phyloP scores from a whole-genome alignment of 2,797 vertebrate species.

The Stomatorhinus walkeri region DNA sequence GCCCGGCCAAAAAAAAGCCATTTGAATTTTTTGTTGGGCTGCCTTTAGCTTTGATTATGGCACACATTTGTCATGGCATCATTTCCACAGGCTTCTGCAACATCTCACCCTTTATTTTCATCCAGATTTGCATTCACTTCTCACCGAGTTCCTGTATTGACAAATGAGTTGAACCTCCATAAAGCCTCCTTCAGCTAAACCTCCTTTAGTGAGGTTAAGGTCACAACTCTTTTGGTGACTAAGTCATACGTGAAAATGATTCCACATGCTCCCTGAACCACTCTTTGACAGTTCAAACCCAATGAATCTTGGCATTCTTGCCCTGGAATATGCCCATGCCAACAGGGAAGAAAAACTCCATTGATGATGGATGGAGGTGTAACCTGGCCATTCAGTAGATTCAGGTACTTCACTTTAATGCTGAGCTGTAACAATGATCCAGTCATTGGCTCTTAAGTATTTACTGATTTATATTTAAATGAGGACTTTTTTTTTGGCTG shows the following conservation, averaged over 20 bases:
- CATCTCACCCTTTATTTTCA: not conserved
- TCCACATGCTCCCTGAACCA: not conserved
- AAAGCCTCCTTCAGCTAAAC: not conserved
- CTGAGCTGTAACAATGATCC: not conserved
- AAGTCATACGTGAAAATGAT: not conserved
- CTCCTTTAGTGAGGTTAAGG: not conserved
- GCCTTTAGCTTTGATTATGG: not conserved
- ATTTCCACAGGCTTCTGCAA: not conserved
- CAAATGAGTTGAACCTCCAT: not conserved
- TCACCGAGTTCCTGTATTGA: not conserved
- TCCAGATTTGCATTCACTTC: not conserved
- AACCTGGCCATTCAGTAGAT: not conserved
- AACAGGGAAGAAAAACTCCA: not conserved
- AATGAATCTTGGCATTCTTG: not conserved
- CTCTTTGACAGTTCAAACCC: not conserved
- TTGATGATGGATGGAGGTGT: not conserved
- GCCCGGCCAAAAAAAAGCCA: not conserved
- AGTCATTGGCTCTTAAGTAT: not conserved
- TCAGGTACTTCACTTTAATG: not conserved
- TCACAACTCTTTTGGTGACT: not conserved
- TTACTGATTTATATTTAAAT: not conserved
- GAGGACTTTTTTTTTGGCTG: not conserved
- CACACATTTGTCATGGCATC: not conserved
- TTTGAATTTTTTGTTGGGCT: not conserved
- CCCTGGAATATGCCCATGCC: not conserved